Evolutionary conservation across 2,888 invertebrate genomes (phyloP), one percentile per base, ranked within the genome.

Genomic region (Drosophila acutilabella): DNA sequence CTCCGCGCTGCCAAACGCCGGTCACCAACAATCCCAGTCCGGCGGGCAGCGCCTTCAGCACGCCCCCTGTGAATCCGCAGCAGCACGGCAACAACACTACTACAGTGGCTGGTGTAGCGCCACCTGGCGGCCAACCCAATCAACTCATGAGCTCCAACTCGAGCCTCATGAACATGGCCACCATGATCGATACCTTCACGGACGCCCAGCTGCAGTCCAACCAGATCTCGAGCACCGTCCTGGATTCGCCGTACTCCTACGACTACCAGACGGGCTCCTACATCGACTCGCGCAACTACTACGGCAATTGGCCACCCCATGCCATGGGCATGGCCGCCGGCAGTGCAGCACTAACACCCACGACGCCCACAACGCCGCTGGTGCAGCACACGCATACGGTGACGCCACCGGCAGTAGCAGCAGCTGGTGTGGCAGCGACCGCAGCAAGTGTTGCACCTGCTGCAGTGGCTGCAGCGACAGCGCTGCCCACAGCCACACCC

Each of bases 161-260:
- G 38, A 94, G 94, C 33, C 93, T 95, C 13, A 92, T 95, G 78
- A 96, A 96, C 84, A 96, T 96, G 95, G 95, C 95, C 40, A 94
- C 95, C 6, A 96, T 96, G 95, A 95, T 96, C 72, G 96, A 96
- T 76, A 95, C 95, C 80, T 96, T 96, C 92, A 95, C 95, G 38
- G 95, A 96, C 87, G 95, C 95, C 16, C 96, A 96, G 89, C 92
- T 97, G 36, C 97, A 97, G 92, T 97, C 96, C 89, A 96, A 96
- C 89, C 96, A 96, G 92, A 96, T 96, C 75, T 96, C 97, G 41
- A 97, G 97, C 88, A 97, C 96, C 13, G 96, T 96, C 5, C 92
- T 96, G 81, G 96, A 96, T 90, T 95, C 94, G 4, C 95, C 95
- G 10, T 94, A 95, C 75, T 92, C 94, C 30, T 94, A 95, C 70